Percentiles rank a stretch among this genome's conserved stretches.
Conservation (phyloP, 1,140 invertebrate genomes). For the Chrysomallon squamiferum region DNA sequence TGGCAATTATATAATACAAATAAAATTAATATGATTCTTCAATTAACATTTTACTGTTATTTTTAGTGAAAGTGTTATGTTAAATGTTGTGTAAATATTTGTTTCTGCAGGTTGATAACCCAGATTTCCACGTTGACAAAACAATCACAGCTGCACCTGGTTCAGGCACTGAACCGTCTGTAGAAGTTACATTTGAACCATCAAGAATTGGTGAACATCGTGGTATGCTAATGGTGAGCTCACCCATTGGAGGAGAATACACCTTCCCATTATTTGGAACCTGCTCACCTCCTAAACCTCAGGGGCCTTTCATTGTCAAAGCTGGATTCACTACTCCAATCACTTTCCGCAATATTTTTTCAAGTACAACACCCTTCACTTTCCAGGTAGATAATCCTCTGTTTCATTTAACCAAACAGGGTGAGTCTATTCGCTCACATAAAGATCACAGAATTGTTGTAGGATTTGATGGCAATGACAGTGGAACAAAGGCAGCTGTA, state of each 20-base stretch:
- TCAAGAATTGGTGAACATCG: slow-evolving; percentile 59
- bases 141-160: slow-evolving; percentile 58
- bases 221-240: slow-evolving; percentile 50
- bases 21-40: no score
- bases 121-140: slow-evolving; percentile 63
- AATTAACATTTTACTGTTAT: no score
- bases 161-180: slow-evolving; percentile 58
- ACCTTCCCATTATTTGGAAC: slow-evolving; percentile 61
- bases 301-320: slow-evolving; percentile 62
- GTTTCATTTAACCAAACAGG: slow-evolving; percentile 60
- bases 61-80: no score
- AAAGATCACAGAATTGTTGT: slow-evolving; percentile 62
- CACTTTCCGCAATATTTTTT: slow-evolving; percentile 62
- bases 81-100: no score
- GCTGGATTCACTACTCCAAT: slow-evolving; percentile 57
- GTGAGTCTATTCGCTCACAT: slow-evolving; percentile 56
- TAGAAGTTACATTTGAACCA: slow-evolving; percentile 63
- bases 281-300: slow-evolving; percentile 61
- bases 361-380: slow-evolving; percentile 54
- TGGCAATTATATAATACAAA: no score
- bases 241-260: slow-evolving; percentile 60
- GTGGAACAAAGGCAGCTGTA: slow-evolving; percentile 54
- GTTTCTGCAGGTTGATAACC: slow-evolving; percentile 55
- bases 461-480: slow-evolving; percentile 61
- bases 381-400: slow-evolving; percentile 64